A percentile compares a stretch with the other conserved stretches of the same genome.
Conservation (phyloP, 2,888 invertebrate species). For the Buathra laborator region DNA sequence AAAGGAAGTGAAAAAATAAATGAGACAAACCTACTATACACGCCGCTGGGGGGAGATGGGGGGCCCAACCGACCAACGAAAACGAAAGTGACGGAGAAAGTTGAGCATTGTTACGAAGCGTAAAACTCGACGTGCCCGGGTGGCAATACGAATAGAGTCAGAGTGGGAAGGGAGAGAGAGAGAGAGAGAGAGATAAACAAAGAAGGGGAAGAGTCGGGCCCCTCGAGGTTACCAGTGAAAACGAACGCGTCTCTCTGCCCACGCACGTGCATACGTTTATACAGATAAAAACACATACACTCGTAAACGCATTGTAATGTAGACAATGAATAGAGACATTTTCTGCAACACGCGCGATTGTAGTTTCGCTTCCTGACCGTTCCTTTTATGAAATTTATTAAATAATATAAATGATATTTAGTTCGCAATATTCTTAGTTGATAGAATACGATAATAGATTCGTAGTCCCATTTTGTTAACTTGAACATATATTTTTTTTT, state of each 20-base stretch:
- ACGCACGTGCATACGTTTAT: constrained; percentile 51
- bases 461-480: background rate
- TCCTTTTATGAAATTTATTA: constrained; percentile 10
- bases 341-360: constrained; percentile 21
- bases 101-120: constrained; percentile 84
- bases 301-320: constrained; percentile 1
- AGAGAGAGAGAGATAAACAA: constrained; percentile 7
- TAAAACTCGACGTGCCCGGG: constrained; percentile 75
- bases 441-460: background rate
- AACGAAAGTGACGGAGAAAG: constrained; percentile 85
- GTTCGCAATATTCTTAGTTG: background rate
- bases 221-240: constrained; percentile 63
- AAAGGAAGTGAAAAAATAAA: constrained; percentile 26
- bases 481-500: background rate
- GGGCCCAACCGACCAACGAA: constrained; percentile 81
- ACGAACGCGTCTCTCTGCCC: constrained; percentile 54
- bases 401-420: constrained; percentile 14
- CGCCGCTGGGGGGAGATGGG: constrained; percentile 43
- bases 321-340: constrained; percentile 36
- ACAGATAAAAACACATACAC: constrained; percentile 12
- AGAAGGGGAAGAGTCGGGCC: constrained; percentile 47
- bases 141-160: constrained; percentile 32
- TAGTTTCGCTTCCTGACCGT: constrained; percentile 39
- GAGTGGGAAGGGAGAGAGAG: constrained; percentile 13
- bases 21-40: constrained; percentile 66